These are phyloP conservation scores for Gasteruption jaculator DNA, from an alignment of 2,888 invertebrate species.

Conservation along the genomic window DNA sequence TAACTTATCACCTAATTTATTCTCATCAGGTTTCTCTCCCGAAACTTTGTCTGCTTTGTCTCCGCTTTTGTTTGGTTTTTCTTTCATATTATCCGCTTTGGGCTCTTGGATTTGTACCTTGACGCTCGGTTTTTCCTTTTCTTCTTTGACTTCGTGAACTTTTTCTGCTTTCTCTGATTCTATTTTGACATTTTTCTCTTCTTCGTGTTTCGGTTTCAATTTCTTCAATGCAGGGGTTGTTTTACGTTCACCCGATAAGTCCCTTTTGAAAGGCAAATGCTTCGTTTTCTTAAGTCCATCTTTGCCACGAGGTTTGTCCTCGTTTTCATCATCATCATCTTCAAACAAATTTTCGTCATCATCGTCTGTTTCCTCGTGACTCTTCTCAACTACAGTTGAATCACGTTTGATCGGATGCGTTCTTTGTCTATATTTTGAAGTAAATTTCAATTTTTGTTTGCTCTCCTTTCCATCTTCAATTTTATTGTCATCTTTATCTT, in stretches of 20 bases:
- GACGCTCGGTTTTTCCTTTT: slow-evolving; percentile 6
- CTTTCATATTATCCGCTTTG: too few species aligned
- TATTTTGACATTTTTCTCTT: slow-evolving; percentile 14
- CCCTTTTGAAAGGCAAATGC: too few species aligned
- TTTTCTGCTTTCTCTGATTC: slow-evolving; percentile 28
- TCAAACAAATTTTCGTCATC: slow-evolving; percentile 11
- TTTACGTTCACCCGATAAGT: too few species aligned
- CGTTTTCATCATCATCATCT: slow-evolving; percentile 25
- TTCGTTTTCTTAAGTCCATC: too few species aligned
- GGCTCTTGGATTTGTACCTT: too few species aligned
- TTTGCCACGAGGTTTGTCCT: slow-evolving; percentile 7
- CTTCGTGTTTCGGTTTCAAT: slow-evolving; percentile 13
- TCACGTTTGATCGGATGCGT: slow-evolving; percentile 16
- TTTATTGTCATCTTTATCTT: slow-evolving; percentile 28
- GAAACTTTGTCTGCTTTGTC: slow-evolving; percentile 10
- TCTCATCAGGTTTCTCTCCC: slow-evolving; percentile 3
- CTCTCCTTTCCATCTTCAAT: slow-evolving; percentile 14
- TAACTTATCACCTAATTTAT: slow-evolving; percentile 6
- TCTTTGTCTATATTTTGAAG: slow-evolving; percentile 30
- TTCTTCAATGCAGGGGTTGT: too few species aligned
- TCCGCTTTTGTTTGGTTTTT: slow-evolving; percentile 11
- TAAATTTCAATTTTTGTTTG: slow-evolving; percentile 23
- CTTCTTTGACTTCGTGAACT: slow-evolving; percentile 15
- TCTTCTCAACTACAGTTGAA: slow-evolving; percentile 4
- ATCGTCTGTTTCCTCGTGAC: slow-evolving; percentile 6